These are phyloP conservation scores for Cliona cf. orientalis DNA, from an alignment of 37 sponge, comb jelly and placozoan species.

Conservation along the genomic window DNA sequence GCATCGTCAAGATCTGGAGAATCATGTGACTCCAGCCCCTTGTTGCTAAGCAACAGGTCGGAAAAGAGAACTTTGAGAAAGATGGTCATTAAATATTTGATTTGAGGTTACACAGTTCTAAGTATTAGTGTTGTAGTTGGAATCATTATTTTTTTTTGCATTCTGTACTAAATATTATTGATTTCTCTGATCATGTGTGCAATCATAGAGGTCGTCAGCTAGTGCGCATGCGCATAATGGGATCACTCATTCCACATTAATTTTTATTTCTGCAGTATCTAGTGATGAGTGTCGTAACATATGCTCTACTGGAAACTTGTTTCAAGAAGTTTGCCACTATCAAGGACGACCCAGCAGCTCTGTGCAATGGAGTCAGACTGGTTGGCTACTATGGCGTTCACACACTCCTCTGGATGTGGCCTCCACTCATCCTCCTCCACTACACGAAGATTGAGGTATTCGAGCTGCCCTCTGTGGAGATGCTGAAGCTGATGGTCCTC, in stretches of 20 bases:
- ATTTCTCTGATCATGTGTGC: too few relatives aligned
- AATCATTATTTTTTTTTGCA: too few relatives aligned
- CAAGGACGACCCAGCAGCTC: slow-evolving; percentile 63
- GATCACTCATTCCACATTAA: not conserved
- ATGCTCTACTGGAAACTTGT: slow-evolving; percentile 38
- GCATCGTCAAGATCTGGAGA: too few relatives aligned
- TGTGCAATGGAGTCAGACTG: slow-evolving; percentile 56
- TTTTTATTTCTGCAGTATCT: not conserved
- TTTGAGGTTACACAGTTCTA: too few relatives aligned
- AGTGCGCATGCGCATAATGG: too few relatives aligned
- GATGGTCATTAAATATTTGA: too few relatives aligned
- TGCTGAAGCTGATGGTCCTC: slow-evolving; percentile 22
- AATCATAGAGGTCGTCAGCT: too few relatives aligned
- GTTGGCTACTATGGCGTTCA: slow-evolving; percentile 73
- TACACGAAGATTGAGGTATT: slow-evolving; percentile 41
- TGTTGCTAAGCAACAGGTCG: not conserved
- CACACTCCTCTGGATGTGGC: slow-evolving; percentile 66
- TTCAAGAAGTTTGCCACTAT: slow-evolving; percentile 63
- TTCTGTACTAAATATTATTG: too few relatives aligned
- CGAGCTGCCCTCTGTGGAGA: slow-evolving; percentile 36
- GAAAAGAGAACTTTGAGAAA: not conserved
- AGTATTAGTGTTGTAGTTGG: too few relatives aligned
- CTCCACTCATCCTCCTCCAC: slow-evolving; percentile 22
- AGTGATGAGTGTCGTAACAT: slow-evolving; percentile 5
- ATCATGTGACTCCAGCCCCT: too few relatives aligned